These are phyloP conservation scores for Mus spretus DNA, from an alignment of 2,797 vertebrate genomes.

Conservation along the genomic window DNA sequence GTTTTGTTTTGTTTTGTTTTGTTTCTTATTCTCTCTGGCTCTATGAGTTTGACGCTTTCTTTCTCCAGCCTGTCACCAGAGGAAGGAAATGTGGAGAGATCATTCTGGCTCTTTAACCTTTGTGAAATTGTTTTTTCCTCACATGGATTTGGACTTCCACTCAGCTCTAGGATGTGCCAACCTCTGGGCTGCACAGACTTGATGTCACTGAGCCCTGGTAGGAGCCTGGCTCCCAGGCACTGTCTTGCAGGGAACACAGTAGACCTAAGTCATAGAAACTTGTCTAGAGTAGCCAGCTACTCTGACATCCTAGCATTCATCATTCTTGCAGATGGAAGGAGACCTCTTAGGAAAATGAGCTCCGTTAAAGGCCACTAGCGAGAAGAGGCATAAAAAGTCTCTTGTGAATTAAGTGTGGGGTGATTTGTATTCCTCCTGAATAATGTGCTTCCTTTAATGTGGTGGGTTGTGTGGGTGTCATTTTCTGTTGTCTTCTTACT, in stretches of 20 bases:
- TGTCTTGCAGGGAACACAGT: neutral
- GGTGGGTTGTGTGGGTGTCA: neutral
- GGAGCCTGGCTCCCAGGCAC: neutral
- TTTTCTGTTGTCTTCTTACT: slow-evolving; percentile 18
- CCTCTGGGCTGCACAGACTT: rapidly evolving
- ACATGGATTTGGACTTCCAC: neutral
- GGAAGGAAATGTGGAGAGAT: neutral
- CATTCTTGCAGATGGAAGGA: neutral
- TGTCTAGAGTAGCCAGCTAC: neutral
- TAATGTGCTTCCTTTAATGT: neutral
- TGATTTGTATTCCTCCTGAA: neutral
- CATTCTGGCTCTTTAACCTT: neutral
- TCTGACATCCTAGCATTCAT: neutral
- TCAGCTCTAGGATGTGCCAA: rapidly evolving
- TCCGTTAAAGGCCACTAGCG: neutral
- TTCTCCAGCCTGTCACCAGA: neutral
- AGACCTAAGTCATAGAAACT: neutral
- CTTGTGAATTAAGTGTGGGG: neutral
- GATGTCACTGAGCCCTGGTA: rapidly evolving
- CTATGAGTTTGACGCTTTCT: slow-evolving; percentile 3
- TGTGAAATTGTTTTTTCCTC: rapidly evolving
- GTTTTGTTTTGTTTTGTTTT: neutral
- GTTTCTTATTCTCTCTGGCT: neutral
- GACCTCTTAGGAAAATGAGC: neutral
- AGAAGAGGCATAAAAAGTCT: neutral